A percentile compares a stretch with the other conserved stretches of the same genome.
Evolutionary conservation across 2,888 invertebrate genomes (phyloP).

Genomic region (Microplitis manilae): DNA sequence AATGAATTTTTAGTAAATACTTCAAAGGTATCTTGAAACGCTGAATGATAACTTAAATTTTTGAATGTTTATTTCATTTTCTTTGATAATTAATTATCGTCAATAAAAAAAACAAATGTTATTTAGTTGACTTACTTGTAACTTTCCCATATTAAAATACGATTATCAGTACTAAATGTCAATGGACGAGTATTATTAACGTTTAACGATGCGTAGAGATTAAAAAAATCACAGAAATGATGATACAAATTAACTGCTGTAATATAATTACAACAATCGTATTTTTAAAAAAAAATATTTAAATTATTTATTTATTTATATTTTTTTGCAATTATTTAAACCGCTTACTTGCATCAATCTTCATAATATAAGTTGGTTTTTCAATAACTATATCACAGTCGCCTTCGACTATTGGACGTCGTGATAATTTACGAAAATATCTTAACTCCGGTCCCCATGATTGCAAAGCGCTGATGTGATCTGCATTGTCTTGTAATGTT

Average conservation of each 20-base stretch:
- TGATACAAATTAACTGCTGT: conserved; percentile 98
- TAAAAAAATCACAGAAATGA: conserved; percentile 99
- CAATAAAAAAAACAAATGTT: conserved; percentile 64
- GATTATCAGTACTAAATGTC: conserved; percentile 84
- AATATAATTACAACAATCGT: conserved; percentile 26
- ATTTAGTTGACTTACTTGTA: conserved; percentile 75
- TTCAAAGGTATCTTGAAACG: conserved; percentile 88
- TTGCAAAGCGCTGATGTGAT: conserved; percentile 94
- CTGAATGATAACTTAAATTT: conserved; percentile 78
- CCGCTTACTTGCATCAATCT: conserved; percentile 93
- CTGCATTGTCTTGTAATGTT: conserved; percentile 80
- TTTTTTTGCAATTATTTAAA: background rate
- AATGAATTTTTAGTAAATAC: conserved; percentile 90
- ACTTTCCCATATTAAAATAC: conserved; percentile 97
- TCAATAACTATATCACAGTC: conserved; percentile 91
- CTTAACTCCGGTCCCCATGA: conserved; percentile 97
- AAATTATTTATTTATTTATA: conserved; percentile 28
- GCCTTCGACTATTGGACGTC: conserved; percentile 77
- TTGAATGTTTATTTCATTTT: conserved; percentile 1
- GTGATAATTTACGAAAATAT: conserved; percentile 80
- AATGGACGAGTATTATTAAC: conserved; percentile 86
- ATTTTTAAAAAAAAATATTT: conserved; percentile 29
- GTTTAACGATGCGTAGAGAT: conserved; percentile 95
- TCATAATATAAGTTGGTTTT: conserved; percentile 95
- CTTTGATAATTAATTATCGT: background rate